Base-by-base conservation (phyloP, 2,888 invertebrate species). In the Harpalus rufipes region DNA sequence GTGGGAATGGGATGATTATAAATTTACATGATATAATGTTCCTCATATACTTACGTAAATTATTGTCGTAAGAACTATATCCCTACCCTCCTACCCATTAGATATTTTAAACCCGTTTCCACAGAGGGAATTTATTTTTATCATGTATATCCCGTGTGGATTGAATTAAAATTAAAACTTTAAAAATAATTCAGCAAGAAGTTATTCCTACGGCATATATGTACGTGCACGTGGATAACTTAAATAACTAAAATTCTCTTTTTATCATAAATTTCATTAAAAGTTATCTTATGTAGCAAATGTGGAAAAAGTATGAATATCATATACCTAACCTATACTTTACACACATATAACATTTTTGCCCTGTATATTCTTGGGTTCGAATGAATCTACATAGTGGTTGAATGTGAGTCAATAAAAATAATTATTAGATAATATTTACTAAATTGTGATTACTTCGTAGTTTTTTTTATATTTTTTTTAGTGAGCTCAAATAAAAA, bases 101-200 rank as follows among this genome's bases (percentile, higher is more conserved):
- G 59, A 59, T 59, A 59, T 59, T 59, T 59, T 59, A 59, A 59
- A 59, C 16, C 16, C 5, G 59, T 16, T 59, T 59, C 16, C 14
- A 16, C 5, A 59, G 16, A 59, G 59, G 59, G 14, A 59, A 16
- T 59, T 59, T 59, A 59, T 59, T 59, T 59, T 59, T 59, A 59
- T 16, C 59, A 16, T 16, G 14, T 16, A 59, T 16, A 16, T 59
- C 59, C 59, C 16, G 16, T 59, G 14, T 14, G 14, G 16, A 16
- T 14, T 16, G 59, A 59, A 59, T 16, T 14, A 59, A 44, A 59
- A 59, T 59, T n/a, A 59, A 59, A 59, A 59, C 16, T 59, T 59
- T 59, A 59, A 59, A 59, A 14, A 59, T 59, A 59, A 59, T 7
- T 59, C 14, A 21, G 21, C 14, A 16, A 0, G 10, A 4, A 10